A percentile compares a stretch with the other conserved stretches of the same genome.
phyloP scores from a whole-genome alignment of 2,888 invertebrate genomes.

The Brachyopa scutellaris region DNA sequence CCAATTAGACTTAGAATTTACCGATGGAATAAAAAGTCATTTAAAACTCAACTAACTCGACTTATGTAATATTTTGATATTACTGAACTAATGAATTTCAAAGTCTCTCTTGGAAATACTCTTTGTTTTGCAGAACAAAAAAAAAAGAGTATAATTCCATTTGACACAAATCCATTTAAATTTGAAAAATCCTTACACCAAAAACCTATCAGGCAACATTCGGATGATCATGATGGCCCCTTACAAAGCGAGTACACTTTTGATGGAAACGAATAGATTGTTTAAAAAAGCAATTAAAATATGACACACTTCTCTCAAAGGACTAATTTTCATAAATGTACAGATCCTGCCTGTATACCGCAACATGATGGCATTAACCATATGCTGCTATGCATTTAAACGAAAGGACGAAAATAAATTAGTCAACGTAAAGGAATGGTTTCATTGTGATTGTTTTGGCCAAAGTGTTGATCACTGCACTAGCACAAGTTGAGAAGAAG shows the following conservation, averaged over 20 bases:
- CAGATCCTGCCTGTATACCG: conserved; percentile 37
- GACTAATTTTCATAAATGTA: conserved; percentile 35
- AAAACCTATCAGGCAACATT: too few species aligned
- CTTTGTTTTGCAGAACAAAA: too few species aligned
- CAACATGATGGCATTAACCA: conserved; percentile 4
- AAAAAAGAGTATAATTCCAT: too few species aligned
- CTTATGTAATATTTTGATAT: too few species aligned
- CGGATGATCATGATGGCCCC: too few species aligned
- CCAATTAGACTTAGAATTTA: too few species aligned
- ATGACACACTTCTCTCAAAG: conserved; percentile 39
- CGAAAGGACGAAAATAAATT: conserved; percentile 6
- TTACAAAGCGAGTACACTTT: conserved; percentile 63
- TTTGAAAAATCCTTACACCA: too few species aligned
- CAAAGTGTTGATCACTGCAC: conserved; percentile 1
- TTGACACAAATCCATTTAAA: conserved; percentile 58
- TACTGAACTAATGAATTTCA: too few species aligned
- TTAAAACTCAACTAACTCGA: too few species aligned
- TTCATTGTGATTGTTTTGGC: too few species aligned
- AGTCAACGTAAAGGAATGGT: neutral
- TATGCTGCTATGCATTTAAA: neutral
- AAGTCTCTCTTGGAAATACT: too few species aligned
- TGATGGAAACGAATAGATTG: conserved; percentile 35
- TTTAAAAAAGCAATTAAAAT: conserved; percentile 21
- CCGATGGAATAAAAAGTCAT: too few species aligned
- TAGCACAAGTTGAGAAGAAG: neutral